Conservation (phyloP, 2,888 invertebrate species). For the Drosophila anomalata region DNA sequence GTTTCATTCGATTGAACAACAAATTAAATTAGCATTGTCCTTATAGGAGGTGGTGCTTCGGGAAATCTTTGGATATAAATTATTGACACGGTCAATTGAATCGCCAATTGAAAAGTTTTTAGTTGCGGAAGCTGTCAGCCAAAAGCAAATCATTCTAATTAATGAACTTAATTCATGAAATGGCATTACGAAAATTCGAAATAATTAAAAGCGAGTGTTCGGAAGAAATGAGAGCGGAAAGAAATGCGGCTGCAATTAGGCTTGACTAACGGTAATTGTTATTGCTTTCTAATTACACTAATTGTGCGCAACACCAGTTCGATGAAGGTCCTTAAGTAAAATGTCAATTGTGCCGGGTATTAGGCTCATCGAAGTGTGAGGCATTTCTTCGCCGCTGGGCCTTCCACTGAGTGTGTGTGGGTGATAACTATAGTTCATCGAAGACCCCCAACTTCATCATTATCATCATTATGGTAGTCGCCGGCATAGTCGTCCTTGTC, state of each 20-base stretch:
- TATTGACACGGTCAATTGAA: slow-evolving; percentile 47
- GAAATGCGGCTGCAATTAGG: slow-evolving; percentile 45
- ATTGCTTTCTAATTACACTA: slow-evolving; percentile 77
- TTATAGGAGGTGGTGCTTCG: neutral
- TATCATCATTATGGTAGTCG: slow-evolving; percentile 8
- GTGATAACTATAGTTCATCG: slow-evolving; percentile 44
- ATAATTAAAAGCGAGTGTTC: slow-evolving; percentile 53
- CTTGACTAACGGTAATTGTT: slow-evolving; percentile 67
- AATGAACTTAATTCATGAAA: slow-evolving; percentile 39
- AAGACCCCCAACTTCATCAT: slow-evolving; percentile 13
- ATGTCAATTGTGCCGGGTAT: slow-evolving; percentile 73
- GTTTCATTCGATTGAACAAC: slow-evolving; percentile 55
- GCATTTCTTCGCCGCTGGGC: neutral
- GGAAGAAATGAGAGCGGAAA: slow-evolving; percentile 21
- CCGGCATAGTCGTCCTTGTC: neutral
- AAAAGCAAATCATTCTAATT: slow-evolving; percentile 20
- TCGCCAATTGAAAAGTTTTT: slow-evolving; percentile 16
- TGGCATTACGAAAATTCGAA: slow-evolving; percentile 38
- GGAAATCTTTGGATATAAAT: slow-evolving; percentile 38
- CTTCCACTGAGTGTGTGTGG: neutral
- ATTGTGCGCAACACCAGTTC: slow-evolving; percentile 55
- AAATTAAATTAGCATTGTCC: slow-evolving; percentile 60
- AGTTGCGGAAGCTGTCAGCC: slow-evolving; percentile 21
- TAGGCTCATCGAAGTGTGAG: slow-evolving; percentile 61
- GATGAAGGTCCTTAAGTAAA: slow-evolving; percentile 70